Evolutionary conservation across 2,888 invertebrate species (phyloP).

Genomic region (Elmis aenea): DNA sequence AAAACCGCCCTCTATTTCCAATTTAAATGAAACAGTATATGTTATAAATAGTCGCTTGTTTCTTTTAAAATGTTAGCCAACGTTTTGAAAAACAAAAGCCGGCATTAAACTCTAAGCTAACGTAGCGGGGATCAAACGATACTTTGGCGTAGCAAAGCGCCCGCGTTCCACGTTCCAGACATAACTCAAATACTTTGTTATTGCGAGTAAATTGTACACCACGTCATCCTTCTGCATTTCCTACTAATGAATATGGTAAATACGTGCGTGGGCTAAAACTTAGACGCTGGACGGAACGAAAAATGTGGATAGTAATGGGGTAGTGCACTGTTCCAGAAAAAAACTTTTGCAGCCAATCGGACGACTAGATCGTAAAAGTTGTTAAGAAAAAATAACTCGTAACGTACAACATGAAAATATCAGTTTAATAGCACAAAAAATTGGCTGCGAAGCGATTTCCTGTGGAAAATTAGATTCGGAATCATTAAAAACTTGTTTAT

Average conservation of each 20-base stretch:
- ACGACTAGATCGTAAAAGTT: constrained; percentile 37
- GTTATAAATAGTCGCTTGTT: constrained; percentile 15
- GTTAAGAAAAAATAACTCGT: neutral
- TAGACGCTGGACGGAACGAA: no score
- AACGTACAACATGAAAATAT: no score
- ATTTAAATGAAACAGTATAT: no score
- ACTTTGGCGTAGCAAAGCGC: constrained; percentile 20
- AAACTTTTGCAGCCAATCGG: constrained; percentile 36
- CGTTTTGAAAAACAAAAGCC: constrained; percentile 13
- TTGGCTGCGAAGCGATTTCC: no score
- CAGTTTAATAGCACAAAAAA: no score
- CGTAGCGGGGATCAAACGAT: constrained; percentile 25
- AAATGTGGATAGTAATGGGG: no score
- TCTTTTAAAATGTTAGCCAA: constrained; percentile 11
- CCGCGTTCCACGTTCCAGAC: constrained; percentile 30
- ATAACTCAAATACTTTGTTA: constrained; percentile 30
- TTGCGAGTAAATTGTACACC: constrained; percentile 1
- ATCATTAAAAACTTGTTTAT: no score
- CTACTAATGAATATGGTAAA: no score
- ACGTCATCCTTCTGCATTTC: neutral
- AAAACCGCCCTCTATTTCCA: no score
- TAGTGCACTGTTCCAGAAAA: no score
- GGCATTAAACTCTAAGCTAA: constrained; percentile 17
- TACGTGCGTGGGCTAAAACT: no score
- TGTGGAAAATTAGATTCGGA: no score